phyloP scores from a whole-genome alignment of 2,888 invertebrate genomes.

The Athalia circularis region DNA sequence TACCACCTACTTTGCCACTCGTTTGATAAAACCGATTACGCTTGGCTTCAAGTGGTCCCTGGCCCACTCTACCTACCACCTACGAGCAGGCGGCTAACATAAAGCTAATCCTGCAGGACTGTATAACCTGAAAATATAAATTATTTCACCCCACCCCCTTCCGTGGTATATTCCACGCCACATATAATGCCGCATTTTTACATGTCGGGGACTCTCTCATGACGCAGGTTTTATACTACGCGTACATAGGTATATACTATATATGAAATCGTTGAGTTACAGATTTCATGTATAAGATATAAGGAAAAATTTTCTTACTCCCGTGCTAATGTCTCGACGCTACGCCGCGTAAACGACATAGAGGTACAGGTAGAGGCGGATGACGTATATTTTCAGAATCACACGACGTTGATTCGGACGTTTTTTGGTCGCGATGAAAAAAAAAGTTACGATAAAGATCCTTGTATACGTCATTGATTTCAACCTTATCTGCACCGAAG shows the following conservation, averaged over 20 bases:
- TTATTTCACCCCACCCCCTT: background rate
- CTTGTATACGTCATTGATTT: background rate
- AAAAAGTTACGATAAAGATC: background rate
- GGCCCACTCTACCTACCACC: background rate
- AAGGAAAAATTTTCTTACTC: slow-evolving; percentile 5
- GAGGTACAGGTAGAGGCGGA: background rate
- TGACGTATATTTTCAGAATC: background rate
- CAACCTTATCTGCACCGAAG: background rate
- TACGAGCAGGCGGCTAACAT: background rate
- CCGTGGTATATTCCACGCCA: too few relatives aligned
- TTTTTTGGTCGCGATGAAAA: background rate
- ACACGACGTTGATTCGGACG: background rate
- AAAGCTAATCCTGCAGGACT: background rate
- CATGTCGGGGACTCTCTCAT: too few relatives aligned
- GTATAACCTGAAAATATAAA: slow-evolving; percentile 7
- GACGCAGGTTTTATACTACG: background rate
- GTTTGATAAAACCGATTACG: slow-evolving; percentile 42
- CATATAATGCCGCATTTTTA: slow-evolving; percentile 4
- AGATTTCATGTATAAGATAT: slow-evolving; percentile 24
- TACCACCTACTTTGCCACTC: slow-evolving; percentile 45
- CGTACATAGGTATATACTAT: background rate
- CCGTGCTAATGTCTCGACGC: slow-evolving; percentile 27
- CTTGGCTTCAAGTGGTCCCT: slow-evolving; percentile 42
- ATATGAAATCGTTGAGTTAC: background rate
- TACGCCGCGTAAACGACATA: background rate